Conservation (phyloP, 2,113 vertebrate genomes). For the Entelurus aequoreus region DNA sequence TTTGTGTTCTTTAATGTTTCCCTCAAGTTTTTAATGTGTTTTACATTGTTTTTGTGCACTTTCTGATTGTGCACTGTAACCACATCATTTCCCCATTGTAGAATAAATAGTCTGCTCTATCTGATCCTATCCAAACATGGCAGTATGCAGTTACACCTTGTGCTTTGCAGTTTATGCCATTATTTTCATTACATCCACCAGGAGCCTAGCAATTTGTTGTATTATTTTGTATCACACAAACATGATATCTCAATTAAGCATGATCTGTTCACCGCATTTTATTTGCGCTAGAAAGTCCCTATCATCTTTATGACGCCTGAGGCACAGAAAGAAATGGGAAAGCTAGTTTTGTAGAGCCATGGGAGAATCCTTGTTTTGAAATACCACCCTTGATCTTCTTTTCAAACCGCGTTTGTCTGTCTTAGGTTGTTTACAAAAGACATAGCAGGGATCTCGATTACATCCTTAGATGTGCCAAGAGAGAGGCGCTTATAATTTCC, state of each 20-base stretch:
- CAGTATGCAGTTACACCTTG: not conserved
- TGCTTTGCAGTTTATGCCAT: not conserved
- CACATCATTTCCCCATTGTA: too few relatives aligned
- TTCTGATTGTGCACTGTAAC: too few relatives aligned
- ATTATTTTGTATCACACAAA: not conserved
- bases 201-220: not conserved
- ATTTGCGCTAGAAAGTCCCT: constrained; percentile 24
- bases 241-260: not conserved
- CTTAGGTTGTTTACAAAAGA: constrained; percentile 12
- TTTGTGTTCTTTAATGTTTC: too few relatives aligned
- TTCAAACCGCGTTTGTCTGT: not conserved
- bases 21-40: too few relatives aligned
- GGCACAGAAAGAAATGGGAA: constrained; percentile 21
- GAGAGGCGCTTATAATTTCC: constrained; percentile 19
- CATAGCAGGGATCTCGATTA: constrained; percentile 11
- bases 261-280: constrained; percentile 17
- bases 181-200: not conserved
- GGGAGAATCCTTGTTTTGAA: constrained; percentile 13
- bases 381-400: constrained; percentile 10
- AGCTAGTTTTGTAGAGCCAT: constrained; percentile 15
- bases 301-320: constrained; percentile 27
- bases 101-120: too few relatives aligned
- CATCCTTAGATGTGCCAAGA: constrained; percentile 13
- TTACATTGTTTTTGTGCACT: too few relatives aligned
- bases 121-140: not conserved